Conservation (phyloP, 2,888 invertebrate species). For the Agriotes lineatus region DNA sequence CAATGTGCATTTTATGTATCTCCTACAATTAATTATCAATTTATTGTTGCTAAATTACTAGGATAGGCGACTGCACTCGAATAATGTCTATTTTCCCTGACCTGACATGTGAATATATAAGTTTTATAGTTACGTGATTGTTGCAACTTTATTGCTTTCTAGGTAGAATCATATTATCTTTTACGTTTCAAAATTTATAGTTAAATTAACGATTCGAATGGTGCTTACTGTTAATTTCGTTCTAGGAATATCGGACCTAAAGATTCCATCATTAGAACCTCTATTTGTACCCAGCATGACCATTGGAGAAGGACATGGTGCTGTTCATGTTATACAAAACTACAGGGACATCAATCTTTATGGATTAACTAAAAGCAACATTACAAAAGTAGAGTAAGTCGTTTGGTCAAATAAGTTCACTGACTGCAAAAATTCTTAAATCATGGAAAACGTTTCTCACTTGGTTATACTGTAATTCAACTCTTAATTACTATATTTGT, state of each 20-base stretch:
- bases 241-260: slow-evolving; percentile 36
- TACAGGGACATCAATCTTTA: slow-evolving; percentile 74
- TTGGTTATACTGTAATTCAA: slow-evolving; percentile 54
- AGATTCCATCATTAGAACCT: slow-evolving; percentile 69
- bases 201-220: too few relatives aligned
- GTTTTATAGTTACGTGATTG: too few relatives aligned
- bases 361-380: slow-evolving; percentile 71
- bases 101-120: too few relatives aligned
- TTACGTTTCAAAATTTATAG: too few relatives aligned
- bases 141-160: too few relatives aligned
- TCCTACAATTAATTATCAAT: too few relatives aligned
- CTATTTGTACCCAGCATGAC: slow-evolving; percentile 62
- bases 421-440: not conserved
- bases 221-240: not conserved
- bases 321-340: slow-evolving; percentile 76
- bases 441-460: not conserved
- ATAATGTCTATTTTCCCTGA: too few relatives aligned
- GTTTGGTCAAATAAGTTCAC: not conserved
- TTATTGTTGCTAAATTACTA: too few relatives aligned
- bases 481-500: not conserved
- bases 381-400: slow-evolving; percentile 71
- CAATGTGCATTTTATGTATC: too few relatives aligned
- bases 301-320: slow-evolving; percentile 69
- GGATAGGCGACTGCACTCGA: too few relatives aligned
- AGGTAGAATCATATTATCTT: too few relatives aligned